A percentile compares a stretch with the other conserved stretches of the same genome.
Evolutionary conservation across 2,888 invertebrate genomes (phyloP).

Genomic region (Noctua janthe): DNA sequence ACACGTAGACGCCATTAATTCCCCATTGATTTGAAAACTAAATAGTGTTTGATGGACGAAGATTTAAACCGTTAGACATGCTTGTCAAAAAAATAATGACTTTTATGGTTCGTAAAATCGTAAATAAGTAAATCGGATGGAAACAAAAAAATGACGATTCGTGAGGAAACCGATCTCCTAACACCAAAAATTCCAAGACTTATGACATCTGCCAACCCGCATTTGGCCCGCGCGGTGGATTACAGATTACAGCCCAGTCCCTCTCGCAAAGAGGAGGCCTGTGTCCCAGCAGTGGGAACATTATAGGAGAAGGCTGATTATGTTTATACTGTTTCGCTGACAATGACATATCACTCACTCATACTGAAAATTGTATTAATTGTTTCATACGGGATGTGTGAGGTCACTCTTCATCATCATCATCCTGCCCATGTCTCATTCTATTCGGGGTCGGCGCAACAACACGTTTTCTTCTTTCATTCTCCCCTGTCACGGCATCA

Average conservation of each 20-base stretch:
- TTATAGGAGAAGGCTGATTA: too few relatives aligned
- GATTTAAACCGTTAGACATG: not conserved
- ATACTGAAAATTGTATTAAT: too few relatives aligned
- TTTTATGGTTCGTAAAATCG: not conserved
- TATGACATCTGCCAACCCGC: not conserved
- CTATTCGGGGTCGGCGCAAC: too few relatives aligned
- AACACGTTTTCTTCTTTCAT: too few relatives aligned
- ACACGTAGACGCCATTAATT: constrained; percentile 52
- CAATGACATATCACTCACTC: too few relatives aligned
- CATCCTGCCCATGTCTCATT: too few relatives aligned
- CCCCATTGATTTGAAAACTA: constrained; percentile 55
- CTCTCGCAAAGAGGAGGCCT: not conserved
- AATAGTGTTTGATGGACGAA: constrained; percentile 17
- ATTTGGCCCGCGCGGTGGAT: not conserved
- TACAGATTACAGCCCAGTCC: not conserved
- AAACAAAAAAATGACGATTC: too few relatives aligned
- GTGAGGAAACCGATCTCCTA: not conserved
- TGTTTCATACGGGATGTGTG: not conserved
- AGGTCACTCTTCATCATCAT: not conserved
- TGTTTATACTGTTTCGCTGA: too few relatives aligned
- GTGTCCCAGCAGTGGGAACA: not conserved
- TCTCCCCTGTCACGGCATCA: too few relatives aligned
- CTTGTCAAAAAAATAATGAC: not conserved
- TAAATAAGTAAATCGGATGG: too few relatives aligned
- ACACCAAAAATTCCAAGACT: not conserved